Conservation (phyloP, 2,113 vertebrate genomes). For the Syngnathus typhle region DNA sequence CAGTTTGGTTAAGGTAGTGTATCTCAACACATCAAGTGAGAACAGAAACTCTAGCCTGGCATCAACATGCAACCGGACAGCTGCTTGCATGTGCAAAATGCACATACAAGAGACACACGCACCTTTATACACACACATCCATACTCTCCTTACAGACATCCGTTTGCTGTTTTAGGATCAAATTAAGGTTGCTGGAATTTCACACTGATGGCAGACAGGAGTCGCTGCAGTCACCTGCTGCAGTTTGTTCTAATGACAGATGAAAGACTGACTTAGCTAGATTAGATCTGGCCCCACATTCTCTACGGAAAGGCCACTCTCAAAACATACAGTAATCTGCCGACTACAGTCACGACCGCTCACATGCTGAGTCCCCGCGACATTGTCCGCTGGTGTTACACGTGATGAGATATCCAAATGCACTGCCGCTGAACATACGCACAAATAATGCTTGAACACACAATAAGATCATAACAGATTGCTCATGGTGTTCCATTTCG, state of each 20-base stretch:
- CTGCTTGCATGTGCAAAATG: slow-evolving; percentile 57
- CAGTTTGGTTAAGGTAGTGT: slow-evolving; percentile 61
- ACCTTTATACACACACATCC: slow-evolving; percentile 21
- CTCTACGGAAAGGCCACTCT: slow-evolving; percentile 44
- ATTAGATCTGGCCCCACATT: slow-evolving; percentile 57
- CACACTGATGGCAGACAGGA: slow-evolving; percentile 63
- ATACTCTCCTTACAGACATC: slow-evolving; percentile 45
- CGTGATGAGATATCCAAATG: slow-evolving; percentile 39
- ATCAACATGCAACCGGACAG: slow-evolving; percentile 59
- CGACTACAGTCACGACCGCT: slow-evolving; percentile 46
- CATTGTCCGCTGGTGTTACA: slow-evolving; percentile 13
- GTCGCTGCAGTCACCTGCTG: slow-evolving; percentile 60
- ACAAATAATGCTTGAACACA: slow-evolving; percentile 8
- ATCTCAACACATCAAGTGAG: slow-evolving; percentile 69
- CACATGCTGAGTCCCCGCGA: slow-evolving; percentile 23
- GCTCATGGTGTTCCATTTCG: slow-evolving; percentile 13
- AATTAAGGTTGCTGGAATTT: slow-evolving; percentile 72
- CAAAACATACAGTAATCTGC: slow-evolving; percentile 55
- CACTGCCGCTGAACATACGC: slow-evolving; percentile 12
- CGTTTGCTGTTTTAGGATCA: slow-evolving; percentile 76
- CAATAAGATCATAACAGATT: slow-evolving; percentile 4
- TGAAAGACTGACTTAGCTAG: slow-evolving; percentile 57
- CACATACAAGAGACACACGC: slow-evolving; percentile 11
- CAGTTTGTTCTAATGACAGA: slow-evolving; percentile 66
- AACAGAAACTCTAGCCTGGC: slow-evolving; percentile 66